Conservation (phyloP, 2,113 vertebrate genomes). For the Pseudois nayaur region DNA sequence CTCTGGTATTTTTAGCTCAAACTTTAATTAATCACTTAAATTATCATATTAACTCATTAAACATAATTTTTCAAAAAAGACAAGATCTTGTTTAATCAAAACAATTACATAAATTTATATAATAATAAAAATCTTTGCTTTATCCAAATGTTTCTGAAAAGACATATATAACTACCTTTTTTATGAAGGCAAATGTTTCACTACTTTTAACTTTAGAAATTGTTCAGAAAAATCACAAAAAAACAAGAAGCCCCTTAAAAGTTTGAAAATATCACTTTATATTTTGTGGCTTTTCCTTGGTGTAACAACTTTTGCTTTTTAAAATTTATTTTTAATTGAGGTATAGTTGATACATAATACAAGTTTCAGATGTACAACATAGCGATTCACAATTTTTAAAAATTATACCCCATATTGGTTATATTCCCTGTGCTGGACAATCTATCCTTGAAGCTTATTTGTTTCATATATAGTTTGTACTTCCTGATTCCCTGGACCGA, state of each 20-base stretch:
- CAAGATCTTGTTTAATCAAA: not conserved
- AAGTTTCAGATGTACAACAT: not conserved
- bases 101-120: not conserved
- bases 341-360: not conserved
- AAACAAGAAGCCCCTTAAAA: not conserved
- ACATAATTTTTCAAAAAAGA: not conserved
- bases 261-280: not conserved
- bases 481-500: not conserved
- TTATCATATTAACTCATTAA: not conserved
- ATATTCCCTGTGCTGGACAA: not conserved
- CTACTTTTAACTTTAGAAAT: not conserved
- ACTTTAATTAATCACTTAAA: not conserved
- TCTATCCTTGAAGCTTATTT: not conserved
- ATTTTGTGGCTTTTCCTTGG: not conserved
- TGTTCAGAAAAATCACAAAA: not conserved
- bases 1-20: not conserved
- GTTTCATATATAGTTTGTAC: not conserved
- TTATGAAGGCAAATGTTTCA: not conserved
- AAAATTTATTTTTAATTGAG: not conserved
- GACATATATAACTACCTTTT: not conserved
- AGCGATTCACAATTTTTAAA: not conserved
- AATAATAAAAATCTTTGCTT: not conserved
- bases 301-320: not conserved
- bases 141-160: not conserved
- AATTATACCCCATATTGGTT: not conserved